Conservation (phyloP, 2,113 vertebrate species). For the Typhlomys cinereus region DNA sequence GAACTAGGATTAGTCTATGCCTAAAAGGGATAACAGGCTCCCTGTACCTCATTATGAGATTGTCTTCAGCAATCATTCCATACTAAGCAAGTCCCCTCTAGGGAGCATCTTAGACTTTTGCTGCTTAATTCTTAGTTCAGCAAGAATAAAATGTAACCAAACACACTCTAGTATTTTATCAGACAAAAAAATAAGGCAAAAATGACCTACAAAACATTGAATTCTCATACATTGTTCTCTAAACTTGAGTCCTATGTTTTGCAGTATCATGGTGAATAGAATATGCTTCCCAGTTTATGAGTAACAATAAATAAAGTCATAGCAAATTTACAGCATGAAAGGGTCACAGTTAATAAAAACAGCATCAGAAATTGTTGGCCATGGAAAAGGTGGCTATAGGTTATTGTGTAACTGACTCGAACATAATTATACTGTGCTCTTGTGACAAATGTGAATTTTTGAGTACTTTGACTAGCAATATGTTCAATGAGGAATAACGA, state of each 20-base stretch:
- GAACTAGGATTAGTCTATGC: not conserved
- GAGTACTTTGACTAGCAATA: conserved; percentile 18
- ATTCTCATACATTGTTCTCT: conserved; percentile 43
- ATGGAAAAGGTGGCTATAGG: conserved; percentile 40
- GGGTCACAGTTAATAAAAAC: conserved; percentile 70
- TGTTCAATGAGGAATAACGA: not conserved
- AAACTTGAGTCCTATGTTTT: conserved; percentile 60
- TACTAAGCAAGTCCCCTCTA: not conserved
- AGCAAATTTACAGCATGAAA: conserved; percentile 73
- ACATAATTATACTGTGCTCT: conserved; percentile 3
- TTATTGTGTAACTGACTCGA: conserved; percentile 57
- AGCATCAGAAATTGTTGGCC: conserved; percentile 63
- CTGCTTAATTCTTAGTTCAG: conserved; percentile 39
- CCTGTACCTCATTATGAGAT: no score
- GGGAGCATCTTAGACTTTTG: not conserved
- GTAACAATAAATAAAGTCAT: conserved; percentile 66
- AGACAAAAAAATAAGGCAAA: conserved; percentile 42
- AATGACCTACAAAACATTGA: not conserved
- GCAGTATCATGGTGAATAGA: conserved; percentile 62
- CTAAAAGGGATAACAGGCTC: not conserved
- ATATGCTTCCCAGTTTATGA: conserved; percentile 59
- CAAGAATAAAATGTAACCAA: conserved; percentile 50
- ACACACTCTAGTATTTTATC: conserved; percentile 54
- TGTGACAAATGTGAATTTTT: conserved; percentile 36
- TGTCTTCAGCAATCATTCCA: not conserved